Evolutionary conservation across 2,888 invertebrate genomes (phyloP), one percentile per base, ranked within the genome.

Genomic region (Apodemia zela): DNA sequence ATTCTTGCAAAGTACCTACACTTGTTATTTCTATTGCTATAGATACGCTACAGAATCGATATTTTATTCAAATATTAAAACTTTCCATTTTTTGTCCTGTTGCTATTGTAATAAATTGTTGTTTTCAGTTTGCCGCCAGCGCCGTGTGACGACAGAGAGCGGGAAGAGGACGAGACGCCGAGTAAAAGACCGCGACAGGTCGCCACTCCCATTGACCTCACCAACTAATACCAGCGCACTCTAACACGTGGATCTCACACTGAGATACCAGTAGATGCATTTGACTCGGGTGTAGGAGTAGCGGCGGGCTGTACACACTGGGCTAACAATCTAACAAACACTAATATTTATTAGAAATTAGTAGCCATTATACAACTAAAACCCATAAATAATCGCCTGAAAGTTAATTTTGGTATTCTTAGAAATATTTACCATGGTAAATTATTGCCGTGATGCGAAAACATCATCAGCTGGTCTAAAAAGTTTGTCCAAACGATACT

Each of bases 111-210:
- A 15, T 45, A 15, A 7, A 6, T 0, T 25, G 47, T 66, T 59
- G 0, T 64, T 80, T 80, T 8, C 84, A 90, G 90, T 2, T 76
- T 89, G 6, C 83, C 87, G 8, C 81, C 88, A 1, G 79, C 81
- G 38, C 79, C 86, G 49, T 79, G 85, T 4, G 84, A 85, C 17
- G 84, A 86, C 0, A 76, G 84, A 0, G 85, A 85, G 0, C 77
- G 83, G 0, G 88, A 89, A 72, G 81, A 89, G 67, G 84, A 89
- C 74, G 76, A 89, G 68, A 78, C 82, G 18, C 90, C 93, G 10
- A 74, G 79, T 68, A 94, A 93, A 73, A 90, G 93, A 33, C 78
- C 87, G 68, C 87, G 91, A 67, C 93, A 93, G 85, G 90, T 92
- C 81, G 82, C 73, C 73, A 74, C 80, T 61, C 82, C 81, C 73